Evolutionary conservation across 2,888 invertebrate genomes (phyloP).

Genomic region (Artemia sinica): DNA sequence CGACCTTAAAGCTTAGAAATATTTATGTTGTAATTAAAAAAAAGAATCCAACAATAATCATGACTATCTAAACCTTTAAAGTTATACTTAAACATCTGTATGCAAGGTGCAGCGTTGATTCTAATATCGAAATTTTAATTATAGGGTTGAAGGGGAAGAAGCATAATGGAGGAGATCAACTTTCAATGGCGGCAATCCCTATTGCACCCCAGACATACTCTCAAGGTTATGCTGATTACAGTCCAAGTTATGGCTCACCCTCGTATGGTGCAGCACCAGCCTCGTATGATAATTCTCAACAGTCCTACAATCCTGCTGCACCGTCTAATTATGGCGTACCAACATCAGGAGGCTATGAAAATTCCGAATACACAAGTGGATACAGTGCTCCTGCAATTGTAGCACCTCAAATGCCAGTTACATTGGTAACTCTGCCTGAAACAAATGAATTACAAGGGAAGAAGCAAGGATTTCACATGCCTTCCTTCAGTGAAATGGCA

Average conservation of each 20-base stretch:
- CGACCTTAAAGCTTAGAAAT: no score
- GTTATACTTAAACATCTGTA: no score
- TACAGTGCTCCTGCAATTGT: neutral
- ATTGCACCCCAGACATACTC: neutral
- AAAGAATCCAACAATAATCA: no score
- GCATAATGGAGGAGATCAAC: neutral
- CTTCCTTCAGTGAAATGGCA: neutral
- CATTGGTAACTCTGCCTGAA: neutral
- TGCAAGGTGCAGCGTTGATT: no score
- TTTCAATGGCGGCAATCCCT: constrained; percentile 2
- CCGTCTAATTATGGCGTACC: neutral
- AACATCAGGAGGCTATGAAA: neutral
- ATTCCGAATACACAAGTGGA: neutral
- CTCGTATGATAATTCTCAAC: neutral
- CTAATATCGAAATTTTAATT: neutral
- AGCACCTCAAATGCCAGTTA: neutral
- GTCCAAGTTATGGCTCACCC: neutral
- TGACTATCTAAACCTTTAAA: no score
- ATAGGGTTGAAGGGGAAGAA: neutral
- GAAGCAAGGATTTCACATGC: neutral
- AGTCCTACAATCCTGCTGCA: neutral
- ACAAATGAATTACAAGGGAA: neutral
- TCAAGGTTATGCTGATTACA: neutral
- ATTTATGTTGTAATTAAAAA: no score
- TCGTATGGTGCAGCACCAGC: constrained; percentile 9